Base-by-base conservation (phyloP, 2,797 vertebrate species). In the Diplodus puntazzo region DNA sequence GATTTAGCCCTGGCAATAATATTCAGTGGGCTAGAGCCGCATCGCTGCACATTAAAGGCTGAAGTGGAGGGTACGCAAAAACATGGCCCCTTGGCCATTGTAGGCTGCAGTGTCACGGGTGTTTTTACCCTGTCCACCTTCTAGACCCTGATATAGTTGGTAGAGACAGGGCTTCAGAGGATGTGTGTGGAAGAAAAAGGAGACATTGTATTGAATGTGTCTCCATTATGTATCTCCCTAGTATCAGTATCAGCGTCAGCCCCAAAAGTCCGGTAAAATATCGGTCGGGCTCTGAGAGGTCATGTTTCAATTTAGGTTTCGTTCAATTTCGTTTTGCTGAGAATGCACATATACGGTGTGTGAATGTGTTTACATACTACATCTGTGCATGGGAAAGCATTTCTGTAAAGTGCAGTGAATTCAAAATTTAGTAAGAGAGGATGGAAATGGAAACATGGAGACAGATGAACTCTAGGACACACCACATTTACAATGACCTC, bases 1-100 rank as follows among this genome's bases (percentile, higher is more conserved):
- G 86, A 77, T 85, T 84, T 75, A 78, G 77, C 65, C 77, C 60
- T 77, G 84, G 67, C 52, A 58, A 77, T 81, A 79, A 83, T 85
- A 81, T 90, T 83, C 71, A 73, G 69, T 0, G 45, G 75, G 85
- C 88, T 87, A 77, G 74, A 77, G 60, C 63, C 13, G 64, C 88
- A 81, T 81, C 50, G 18, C 75, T 88, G 88, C 83, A 87, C 86
- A 86, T 84, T 85, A 89, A 86, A 87, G 80, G 81, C 42, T 85
- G 65, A 60, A 77, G 81, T 46, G 79, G 46, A 76, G 39, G 64
- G 69, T 85, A 81, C 80, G 84, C 77, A 75, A 82, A 86, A 83
- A 86, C 79, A 77, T 3, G 25, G 65, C 62, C 42, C 53, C 58
- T 75, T 60, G 73, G 69, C 55, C 60, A 63, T 53, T 77, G 74